A percentile compares a stretch with the other conserved stretches of the same genome.
phyloP scores from a whole-genome alignment of 2,888 invertebrate species.

The Creontiades dilutus region DNA sequence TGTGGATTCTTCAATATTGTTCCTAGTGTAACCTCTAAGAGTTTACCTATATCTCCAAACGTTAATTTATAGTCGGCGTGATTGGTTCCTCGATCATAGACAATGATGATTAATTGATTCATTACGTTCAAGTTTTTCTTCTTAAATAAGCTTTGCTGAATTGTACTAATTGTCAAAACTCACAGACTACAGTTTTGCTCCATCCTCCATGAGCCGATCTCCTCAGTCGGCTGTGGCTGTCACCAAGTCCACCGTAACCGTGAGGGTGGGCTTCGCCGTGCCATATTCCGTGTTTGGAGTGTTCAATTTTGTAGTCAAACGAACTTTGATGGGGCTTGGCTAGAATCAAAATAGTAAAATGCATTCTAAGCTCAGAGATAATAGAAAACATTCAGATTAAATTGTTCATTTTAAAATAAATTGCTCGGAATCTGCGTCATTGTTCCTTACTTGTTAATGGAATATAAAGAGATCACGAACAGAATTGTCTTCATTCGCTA shows the following conservation, averaged over 20 bases:
- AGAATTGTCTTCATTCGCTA: too few relatives aligned
- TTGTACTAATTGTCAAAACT: background rate
- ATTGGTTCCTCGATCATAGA: conserved; percentile 67
- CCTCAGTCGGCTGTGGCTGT: conserved; percentile 9
- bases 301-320: conserved; percentile 56
- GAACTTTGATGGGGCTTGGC: conserved; percentile 59
- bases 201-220: conserved; percentile 30
- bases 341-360: background rate
- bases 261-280: conserved; percentile 57
- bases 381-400: too few relatives aligned
- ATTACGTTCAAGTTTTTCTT: conserved; percentile 64
- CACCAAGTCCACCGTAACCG: conserved; percentile 56
- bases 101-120: conserved; percentile 68
- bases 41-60: too few relatives aligned
- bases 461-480: too few relatives aligned
- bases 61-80: too few relatives aligned
- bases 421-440: too few relatives aligned
- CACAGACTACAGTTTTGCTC: conserved; percentile 34
- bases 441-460: too few relatives aligned
- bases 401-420: too few relatives aligned
- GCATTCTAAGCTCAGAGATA: too few relatives aligned
- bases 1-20: too few relatives aligned
- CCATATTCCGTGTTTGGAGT: conserved; percentile 62
- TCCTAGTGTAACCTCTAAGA: too few relatives aligned
- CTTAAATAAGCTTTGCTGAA: background rate